phyloP scores from a whole-genome alignment of 2,888 invertebrate genomes.

The Pantelozetes paolii region DNA sequence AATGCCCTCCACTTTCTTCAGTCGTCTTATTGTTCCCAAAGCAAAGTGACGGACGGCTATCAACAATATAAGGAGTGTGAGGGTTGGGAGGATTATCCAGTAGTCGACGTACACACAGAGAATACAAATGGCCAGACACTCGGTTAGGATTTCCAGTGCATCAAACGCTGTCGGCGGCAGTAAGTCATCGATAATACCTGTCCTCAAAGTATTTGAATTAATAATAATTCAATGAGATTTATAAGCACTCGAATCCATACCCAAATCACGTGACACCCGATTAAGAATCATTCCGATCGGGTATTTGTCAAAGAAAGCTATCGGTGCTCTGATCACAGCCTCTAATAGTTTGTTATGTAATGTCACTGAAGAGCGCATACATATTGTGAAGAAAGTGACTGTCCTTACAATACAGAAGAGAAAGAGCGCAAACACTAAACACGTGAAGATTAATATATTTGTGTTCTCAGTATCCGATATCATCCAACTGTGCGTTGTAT shows the following conservation, averaged over 20 bases:
- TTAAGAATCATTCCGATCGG: conserved; percentile 52
- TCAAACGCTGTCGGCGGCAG: conserved; percentile 54
- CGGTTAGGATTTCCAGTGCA: conserved; percentile 56
- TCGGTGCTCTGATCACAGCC: conserved; percentile 52
- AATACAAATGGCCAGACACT: conserved; percentile 57
- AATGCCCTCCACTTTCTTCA: conserved; percentile 60
- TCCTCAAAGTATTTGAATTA: background rate
- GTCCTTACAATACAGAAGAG: conserved; percentile 43
- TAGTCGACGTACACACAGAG: conserved; percentile 55
- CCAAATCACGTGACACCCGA: background rate
- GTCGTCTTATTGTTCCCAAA: conserved; percentile 70
- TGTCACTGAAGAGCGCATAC: conserved; percentile 46
- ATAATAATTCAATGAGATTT: too few species aligned
- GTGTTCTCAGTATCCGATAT: background rate
- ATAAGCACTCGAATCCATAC: background rate
- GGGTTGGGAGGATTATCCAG: conserved; percentile 61
- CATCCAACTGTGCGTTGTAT: conserved; percentile 39
- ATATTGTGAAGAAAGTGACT: conserved; percentile 45
- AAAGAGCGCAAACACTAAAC: conserved; percentile 42
- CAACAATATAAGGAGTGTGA: conserved; percentile 67
- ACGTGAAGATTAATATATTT: conserved; percentile 40
- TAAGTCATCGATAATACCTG: conserved; percentile 53
- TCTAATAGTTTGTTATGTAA: conserved; percentile 49
- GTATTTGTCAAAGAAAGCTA: conserved; percentile 56
- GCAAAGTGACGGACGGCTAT: conserved; percentile 70